These are phyloP conservation scores for Drosophila bifasciata DNA, from an alignment of 1,140 invertebrate genomes.

Conservation along the genomic window DNA sequence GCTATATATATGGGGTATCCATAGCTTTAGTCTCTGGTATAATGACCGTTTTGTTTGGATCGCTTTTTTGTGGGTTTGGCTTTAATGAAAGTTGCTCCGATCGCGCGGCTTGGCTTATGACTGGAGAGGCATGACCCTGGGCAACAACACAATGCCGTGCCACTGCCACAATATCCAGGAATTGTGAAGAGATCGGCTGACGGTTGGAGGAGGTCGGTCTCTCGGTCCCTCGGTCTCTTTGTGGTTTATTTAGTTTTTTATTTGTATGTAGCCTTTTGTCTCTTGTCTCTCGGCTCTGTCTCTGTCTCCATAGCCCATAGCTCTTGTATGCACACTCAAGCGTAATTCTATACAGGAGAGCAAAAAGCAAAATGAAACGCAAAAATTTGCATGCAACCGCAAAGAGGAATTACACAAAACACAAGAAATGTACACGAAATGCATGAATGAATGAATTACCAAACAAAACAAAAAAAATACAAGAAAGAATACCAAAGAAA, in stretches of 20 bases:
- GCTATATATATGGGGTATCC: too few relatives aligned
- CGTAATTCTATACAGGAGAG: slow-evolving; percentile 44
- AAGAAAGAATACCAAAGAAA: slow-evolving; percentile 2
- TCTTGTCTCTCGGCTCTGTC: background rate
- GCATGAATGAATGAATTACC: slow-evolving; percentile 59
- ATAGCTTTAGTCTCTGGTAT: slow-evolving; percentile 9
- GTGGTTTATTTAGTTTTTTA: slow-evolving; percentile 40
- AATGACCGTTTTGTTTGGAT: slow-evolving; percentile 25
- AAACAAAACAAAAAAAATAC: slow-evolving; percentile 23
- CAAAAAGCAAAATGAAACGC: slow-evolving; percentile 46
- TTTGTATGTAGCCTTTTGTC: slow-evolving; percentile 12
- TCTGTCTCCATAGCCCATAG: slow-evolving; percentile 13
- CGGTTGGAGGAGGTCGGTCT: too few relatives aligned
- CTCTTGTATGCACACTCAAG: slow-evolving; percentile 40
- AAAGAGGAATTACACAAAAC: slow-evolving; percentile 31
- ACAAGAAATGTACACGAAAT: slow-evolving; percentile 37
- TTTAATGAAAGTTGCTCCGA: slow-evolving; percentile 61
- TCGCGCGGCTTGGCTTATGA: slow-evolving; percentile 43
- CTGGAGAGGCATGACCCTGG: slow-evolving; percentile 56
- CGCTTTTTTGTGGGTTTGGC: slow-evolving; percentile 58
- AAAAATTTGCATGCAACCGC: slow-evolving; percentile 62
- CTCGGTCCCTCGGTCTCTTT: slow-evolving; percentile 7
- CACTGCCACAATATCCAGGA: slow-evolving; percentile 37
- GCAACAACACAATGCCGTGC: slow-evolving; percentile 32
- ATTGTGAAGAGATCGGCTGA: slow-evolving; percentile 27